Percentiles rank a stretch among this genome's conserved stretches.
phyloP scores from a whole-genome alignment of 2,797 vertebrate species.

The Hapalemur alaotrensis region DNA sequence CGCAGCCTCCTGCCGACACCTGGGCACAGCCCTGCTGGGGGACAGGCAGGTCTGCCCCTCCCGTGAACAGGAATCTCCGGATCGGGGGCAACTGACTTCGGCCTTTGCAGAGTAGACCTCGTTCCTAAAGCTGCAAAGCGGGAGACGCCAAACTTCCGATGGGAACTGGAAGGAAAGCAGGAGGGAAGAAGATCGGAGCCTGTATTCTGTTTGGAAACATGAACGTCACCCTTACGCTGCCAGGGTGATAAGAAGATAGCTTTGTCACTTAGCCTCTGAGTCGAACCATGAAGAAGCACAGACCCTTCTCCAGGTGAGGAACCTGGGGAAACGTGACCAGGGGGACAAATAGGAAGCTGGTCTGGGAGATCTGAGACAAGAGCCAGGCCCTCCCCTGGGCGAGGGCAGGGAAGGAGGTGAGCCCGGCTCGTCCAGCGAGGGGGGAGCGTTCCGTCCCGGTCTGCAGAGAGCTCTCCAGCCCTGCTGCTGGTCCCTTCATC shows the following conservation, averaged over 20 bases:
- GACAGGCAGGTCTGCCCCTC: neutral
- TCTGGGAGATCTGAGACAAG: neutral
- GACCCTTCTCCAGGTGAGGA: neutral
- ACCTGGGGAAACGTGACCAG: neutral
- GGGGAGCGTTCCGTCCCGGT: rapidly evolving
- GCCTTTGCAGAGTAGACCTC: neutral
- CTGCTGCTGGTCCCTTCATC: neutral
- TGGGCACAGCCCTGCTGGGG: neutral
- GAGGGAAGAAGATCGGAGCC: neutral
- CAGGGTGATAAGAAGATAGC: neutral
- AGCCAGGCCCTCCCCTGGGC: neutral
- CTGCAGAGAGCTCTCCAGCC: neutral
- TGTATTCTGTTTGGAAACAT: neutral
- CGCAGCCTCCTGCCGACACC: neutral
- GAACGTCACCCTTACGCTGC: neutral
- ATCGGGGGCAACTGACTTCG: neutral
- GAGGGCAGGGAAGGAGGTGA: neutral
- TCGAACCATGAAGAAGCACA: neutral
- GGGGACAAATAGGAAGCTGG: neutral
- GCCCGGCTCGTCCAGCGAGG: neutral
- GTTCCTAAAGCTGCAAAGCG: neutral
- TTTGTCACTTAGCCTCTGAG: neutral
- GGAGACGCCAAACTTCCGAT: neutral
- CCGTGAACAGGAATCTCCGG: neutral
- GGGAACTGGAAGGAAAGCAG: neutral